A percentile compares a stretch with the other conserved stretches of the same genome.
These are phyloP conservation scores for Psittacara wagleri DNA, from an alignment of 2,113 vertebrate genomes.

Conservation along the genomic window DNA sequence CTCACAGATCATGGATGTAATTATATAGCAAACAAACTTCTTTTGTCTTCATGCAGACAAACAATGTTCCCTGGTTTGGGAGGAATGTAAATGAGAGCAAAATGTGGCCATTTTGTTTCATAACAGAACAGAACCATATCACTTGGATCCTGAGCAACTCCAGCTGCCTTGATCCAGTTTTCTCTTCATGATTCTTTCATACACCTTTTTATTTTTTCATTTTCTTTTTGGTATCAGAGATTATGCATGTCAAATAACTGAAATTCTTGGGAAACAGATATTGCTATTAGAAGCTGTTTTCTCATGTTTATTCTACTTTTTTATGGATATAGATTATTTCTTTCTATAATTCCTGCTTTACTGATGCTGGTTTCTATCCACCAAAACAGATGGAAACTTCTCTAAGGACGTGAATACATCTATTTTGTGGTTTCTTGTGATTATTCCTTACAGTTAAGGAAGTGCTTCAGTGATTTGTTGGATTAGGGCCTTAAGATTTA, in stretches of 20 bases:
- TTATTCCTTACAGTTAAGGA: not conserved
- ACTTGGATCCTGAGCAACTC: not conserved
- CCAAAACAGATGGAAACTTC: not conserved
- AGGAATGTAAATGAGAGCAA: conserved; percentile 34
- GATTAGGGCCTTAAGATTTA: not conserved
- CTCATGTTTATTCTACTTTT: not conserved
- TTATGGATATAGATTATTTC: not conserved
- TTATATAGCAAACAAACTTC: conserved; percentile 20
- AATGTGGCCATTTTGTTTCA: not conserved
- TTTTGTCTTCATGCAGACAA: not conserved
- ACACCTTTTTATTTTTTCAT: not conserved
- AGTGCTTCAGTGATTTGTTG: not conserved
- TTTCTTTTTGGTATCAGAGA: not conserved
- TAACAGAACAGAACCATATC: not conserved
- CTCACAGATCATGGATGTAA: not conserved
- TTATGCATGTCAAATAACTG: not conserved
- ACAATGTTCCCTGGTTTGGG: conserved; percentile 27
- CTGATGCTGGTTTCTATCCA: not conserved
- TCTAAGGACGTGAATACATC: not conserved
- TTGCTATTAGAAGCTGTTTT: not conserved
- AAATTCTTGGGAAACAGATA: not conserved
- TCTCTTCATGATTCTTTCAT: not conserved
- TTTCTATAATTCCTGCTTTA: not conserved
- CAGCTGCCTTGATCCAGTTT: not conserved
- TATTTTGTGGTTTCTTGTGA: not conserved